A percentile compares a stretch with the other conserved stretches of the same genome.
Evolutionary conservation across 2,113 vertebrate genomes (phyloP).

Genomic region (Indri indri): DNA sequence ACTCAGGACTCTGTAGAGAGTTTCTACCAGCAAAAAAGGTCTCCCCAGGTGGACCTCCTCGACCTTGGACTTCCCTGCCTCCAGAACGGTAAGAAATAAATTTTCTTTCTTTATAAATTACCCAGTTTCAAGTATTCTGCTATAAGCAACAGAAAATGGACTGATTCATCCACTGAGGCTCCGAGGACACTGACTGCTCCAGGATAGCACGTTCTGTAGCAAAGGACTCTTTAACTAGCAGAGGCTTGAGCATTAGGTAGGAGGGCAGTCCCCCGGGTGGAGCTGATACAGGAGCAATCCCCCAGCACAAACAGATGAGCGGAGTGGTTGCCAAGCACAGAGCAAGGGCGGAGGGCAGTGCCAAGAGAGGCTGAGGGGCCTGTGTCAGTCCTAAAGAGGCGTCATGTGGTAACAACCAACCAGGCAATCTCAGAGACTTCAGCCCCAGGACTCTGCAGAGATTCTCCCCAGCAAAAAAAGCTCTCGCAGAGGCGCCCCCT

Average conservation of each 20-base stretch:
- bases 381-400: neutral
- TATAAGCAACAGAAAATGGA: neutral
- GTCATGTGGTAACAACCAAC: too few relatives aligned
- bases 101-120: neutral
- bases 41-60: neutral
- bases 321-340: neutral
- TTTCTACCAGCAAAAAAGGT: neutral
- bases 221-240: neutral
- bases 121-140: neutral
- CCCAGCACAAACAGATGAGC: neutral
- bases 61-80: neutral
- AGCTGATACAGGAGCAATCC: neutral
- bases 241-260: neutral
- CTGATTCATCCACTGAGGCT: rapidly evolving
- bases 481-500: neutral
- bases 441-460: too few relatives aligned
- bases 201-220: neutral
- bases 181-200: neutral
- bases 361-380: neutral
- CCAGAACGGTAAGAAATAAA: neutral
- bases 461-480: too few relatives aligned
- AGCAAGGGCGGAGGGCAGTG: neutral
- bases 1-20: neutral
- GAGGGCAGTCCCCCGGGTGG: neutral
- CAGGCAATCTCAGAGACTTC: neutral